A percentile compares a stretch with the other conserved stretches of the same genome.
Evolutionary conservation across 2,888 invertebrate species (phyloP).

Genomic region (Synergus itoensis): DNA sequence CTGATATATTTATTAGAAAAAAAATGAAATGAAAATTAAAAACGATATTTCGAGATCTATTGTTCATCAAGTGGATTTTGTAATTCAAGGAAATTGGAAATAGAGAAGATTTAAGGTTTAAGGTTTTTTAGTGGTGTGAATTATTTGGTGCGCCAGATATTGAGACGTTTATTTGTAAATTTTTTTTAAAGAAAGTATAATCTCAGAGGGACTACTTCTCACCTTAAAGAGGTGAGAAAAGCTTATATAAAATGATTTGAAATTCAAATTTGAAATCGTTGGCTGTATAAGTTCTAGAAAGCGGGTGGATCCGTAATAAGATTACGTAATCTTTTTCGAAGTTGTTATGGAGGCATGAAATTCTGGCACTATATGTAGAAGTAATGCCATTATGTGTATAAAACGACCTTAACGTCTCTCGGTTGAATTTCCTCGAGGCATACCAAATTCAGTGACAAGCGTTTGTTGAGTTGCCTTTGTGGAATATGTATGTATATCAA

Average conservation of each 20-base stretch:
- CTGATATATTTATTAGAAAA: too few relatives aligned
- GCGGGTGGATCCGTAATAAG: slow-evolving; percentile 16
- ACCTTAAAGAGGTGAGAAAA: not conserved
- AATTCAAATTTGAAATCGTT: slow-evolving; percentile 31
- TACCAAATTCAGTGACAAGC: slow-evolving; percentile 7
- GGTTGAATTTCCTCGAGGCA: not conserved
- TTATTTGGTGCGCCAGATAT: not conserved
- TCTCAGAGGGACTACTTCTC: too few relatives aligned
- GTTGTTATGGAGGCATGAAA: slow-evolving; percentile 12
- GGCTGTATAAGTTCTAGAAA: not conserved
- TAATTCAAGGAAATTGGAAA: not conserved
- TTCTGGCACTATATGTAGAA: slow-evolving; percentile 7
- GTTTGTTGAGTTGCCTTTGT: slow-evolving; percentile 18
- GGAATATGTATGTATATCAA: not conserved
- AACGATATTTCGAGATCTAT: too few relatives aligned
- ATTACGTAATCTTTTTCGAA: slow-evolving; percentile 28
- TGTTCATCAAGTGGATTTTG: too few relatives aligned
- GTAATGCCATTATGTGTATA: slow-evolving; percentile 2
- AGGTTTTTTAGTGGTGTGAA: not conserved
- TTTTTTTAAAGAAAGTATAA: not conserved
- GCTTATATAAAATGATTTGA: slow-evolving; percentile 1
- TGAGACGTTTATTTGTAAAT: not conserved
- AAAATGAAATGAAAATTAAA: too few relatives aligned
- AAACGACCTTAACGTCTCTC: not conserved
- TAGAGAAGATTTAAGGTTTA: too few relatives aligned